Percentiles rank a stretch among this genome's conserved stretches.
Evolutionary conservation across 2,888 invertebrate genomes (phyloP).

Genomic region (Steinernema hermaphroditum): DNA sequence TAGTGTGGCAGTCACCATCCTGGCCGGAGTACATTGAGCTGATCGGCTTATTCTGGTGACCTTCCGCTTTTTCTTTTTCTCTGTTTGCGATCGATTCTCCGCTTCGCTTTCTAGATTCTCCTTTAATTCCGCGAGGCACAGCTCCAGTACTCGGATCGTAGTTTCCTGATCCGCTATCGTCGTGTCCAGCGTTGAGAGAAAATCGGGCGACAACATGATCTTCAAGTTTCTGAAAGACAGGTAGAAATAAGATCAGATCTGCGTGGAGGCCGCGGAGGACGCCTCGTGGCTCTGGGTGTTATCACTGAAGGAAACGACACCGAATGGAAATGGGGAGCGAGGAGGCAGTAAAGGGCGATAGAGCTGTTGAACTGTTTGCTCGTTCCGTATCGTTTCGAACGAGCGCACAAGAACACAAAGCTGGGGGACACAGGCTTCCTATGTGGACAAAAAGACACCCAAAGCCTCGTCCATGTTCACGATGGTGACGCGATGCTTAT

Average conservation of each 20-base stretch:
- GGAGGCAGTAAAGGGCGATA: too few species aligned
- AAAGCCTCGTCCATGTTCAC: too few species aligned
- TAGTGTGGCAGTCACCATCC: too few species aligned
- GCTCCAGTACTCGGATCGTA: background rate
- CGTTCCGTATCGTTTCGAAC: too few species aligned
- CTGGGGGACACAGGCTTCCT: too few species aligned
- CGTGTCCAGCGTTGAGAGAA: background rate
- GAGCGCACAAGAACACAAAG: too few species aligned
- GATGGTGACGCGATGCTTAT: too few species aligned
- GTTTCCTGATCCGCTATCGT: constrained; percentile 11
- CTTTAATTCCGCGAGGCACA: background rate
- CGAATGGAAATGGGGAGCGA: too few species aligned
- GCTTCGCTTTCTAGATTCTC: background rate
- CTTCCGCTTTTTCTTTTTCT: constrained; percentile 11
- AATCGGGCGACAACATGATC: background rate
- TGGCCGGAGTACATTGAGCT: background rate
- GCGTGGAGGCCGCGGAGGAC: background rate
- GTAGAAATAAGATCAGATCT: background rate
- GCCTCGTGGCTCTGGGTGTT: constrained; percentile 18
- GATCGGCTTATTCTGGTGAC: background rate
- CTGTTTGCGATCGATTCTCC: background rate
- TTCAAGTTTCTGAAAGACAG: constrained; percentile 6
- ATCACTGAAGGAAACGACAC: background rate
- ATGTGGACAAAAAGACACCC: too few species aligned
- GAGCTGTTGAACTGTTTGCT: too few species aligned